Percentiles rank a stretch among this genome's conserved stretches.
phyloP scores from a whole-genome alignment of 2,797 vertebrate species.

The Orientallactaga sibirica region DNA sequence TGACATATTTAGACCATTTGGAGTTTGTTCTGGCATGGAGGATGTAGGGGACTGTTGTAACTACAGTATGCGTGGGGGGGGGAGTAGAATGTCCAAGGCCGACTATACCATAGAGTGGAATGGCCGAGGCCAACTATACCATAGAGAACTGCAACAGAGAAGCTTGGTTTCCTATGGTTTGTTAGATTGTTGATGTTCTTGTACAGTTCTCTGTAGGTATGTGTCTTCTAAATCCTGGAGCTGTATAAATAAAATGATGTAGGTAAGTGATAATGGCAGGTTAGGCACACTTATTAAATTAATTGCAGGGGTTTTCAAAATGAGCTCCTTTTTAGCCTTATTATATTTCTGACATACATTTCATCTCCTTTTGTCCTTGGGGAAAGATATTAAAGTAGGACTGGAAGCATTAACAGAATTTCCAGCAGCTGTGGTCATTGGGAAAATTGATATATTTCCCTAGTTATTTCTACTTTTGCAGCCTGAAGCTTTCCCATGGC shows the following conservation, averaged over 20 bases:
- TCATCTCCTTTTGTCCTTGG: slow-evolving; percentile 94
- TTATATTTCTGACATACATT: slow-evolving; percentile 91
- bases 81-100: not conserved
- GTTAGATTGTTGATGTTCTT: slow-evolving; percentile 65
- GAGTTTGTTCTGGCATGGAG: slow-evolving; percentile 72
- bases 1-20: slow-evolving; percentile 75
- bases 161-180: slow-evolving; percentile 59
- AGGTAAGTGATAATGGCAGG: slow-evolving; percentile 73
- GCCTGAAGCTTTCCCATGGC: slow-evolving; percentile 87
- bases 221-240: slow-evolving; percentile 71
- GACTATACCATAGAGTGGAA: slow-evolving; percentile 2
- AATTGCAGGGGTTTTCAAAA: slow-evolving; percentile 84
- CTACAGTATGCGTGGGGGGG: slow-evolving; percentile 53
- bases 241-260: slow-evolving; percentile 80
- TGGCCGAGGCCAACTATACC: slow-evolving; percentile 50
- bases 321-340: slow-evolving; percentile 85
- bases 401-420: slow-evolving; percentile 91
- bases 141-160: not conserved
- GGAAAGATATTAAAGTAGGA: slow-evolving; percentile 89
- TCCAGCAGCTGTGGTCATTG: slow-evolving; percentile 91
- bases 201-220: slow-evolving; percentile 65
- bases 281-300: slow-evolving; percentile 80
- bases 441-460: slow-evolving; percentile 92
- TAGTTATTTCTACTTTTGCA: slow-evolving; percentile 87
- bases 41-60: slow-evolving; percentile 57